Evolutionary conservation across 2,888 invertebrate genomes (phyloP).

Genomic region (Cerastoderma edule): DNA sequence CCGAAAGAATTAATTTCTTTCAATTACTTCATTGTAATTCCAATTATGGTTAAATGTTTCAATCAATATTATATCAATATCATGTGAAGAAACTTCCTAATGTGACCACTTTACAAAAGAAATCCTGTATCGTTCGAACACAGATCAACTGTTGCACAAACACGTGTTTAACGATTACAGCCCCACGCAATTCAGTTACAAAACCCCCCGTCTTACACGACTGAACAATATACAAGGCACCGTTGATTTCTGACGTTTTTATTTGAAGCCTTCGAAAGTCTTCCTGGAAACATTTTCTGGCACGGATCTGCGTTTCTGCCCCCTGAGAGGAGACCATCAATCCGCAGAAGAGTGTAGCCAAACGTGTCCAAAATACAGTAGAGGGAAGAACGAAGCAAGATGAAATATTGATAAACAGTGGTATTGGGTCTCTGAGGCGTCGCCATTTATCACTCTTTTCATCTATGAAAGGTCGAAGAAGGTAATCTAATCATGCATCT

Average conservation of each 20-base stretch:
- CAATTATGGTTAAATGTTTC: too few relatives aligned
- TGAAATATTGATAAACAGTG: slow-evolving; percentile 26
- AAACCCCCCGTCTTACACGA: too few relatives aligned
- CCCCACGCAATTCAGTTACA: too few relatives aligned
- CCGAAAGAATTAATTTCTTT: too few relatives aligned
- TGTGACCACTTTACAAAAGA: too few relatives aligned
- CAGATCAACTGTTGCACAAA: too few relatives aligned
- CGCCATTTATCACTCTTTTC: slow-evolving; percentile 21
- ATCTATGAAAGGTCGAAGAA: slow-evolving; percentile 21
- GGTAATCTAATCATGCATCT: slow-evolving; percentile 23
- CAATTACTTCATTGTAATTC: too few relatives aligned
- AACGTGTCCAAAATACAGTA: slow-evolving; percentile 48
- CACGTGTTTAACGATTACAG: too few relatives aligned
- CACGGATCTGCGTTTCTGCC: neutral
- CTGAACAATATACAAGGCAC: neutral
- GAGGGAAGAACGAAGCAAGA: slow-evolving; percentile 17
- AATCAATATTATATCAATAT: too few relatives aligned
- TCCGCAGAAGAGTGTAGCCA: slow-evolving; percentile 26
- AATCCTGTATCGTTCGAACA: too few relatives aligned
- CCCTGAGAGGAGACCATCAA: slow-evolving; percentile 15
- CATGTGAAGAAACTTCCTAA: too few relatives aligned
- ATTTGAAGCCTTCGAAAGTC: neutral
- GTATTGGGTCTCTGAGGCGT: slow-evolving; percentile 24
- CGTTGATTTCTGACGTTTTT: slow-evolving; percentile 8
- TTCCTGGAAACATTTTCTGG: slow-evolving; percentile 3